These are phyloP conservation scores for Psilopsiagon aymara DNA, from an alignment of 2,113 vertebrate species.

Conservation along the genomic window DNA sequence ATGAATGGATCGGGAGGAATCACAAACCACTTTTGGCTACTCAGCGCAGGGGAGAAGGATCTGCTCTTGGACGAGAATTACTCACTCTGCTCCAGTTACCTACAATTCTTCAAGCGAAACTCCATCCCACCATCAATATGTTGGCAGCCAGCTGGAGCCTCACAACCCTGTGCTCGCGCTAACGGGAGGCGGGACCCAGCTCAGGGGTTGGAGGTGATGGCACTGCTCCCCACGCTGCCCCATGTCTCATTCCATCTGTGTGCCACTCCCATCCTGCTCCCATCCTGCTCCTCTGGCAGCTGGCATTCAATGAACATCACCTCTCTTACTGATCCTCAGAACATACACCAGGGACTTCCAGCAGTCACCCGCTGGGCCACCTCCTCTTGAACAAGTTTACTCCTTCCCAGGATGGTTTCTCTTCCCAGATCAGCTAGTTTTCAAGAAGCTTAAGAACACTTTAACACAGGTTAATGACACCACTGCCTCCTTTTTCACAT, in stretches of 20 bases:
- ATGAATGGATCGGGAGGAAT: background rate
- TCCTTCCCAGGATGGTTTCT: background rate
- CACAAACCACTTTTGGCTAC: background rate
- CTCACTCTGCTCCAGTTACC: slow-evolving; percentile 63
- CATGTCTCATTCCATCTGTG: accelerated
- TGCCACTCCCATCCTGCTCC: background rate
- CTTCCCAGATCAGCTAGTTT: background rate
- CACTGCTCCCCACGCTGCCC: background rate
- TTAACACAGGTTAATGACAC: background rate
- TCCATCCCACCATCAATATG: slow-evolving; percentile 58
- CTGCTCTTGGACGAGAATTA: background rate
- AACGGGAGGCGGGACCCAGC: background rate
- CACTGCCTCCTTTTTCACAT: background rate
- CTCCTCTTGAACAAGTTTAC: background rate
- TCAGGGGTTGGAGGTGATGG: background rate
- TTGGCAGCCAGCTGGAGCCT: slow-evolving; percentile 58
- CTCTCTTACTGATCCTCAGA: background rate
- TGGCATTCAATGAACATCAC: background rate
- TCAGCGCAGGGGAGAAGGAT: background rate
- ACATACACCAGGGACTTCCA: background rate
- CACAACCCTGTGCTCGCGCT: background rate
- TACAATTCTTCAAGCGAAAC: background rate
- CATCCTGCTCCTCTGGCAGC: background rate
- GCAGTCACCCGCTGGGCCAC: background rate
- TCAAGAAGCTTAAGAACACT: background rate